Conservation (phyloP, 2,113 vertebrate species). For the Pseudopodoces humilis region DNA sequence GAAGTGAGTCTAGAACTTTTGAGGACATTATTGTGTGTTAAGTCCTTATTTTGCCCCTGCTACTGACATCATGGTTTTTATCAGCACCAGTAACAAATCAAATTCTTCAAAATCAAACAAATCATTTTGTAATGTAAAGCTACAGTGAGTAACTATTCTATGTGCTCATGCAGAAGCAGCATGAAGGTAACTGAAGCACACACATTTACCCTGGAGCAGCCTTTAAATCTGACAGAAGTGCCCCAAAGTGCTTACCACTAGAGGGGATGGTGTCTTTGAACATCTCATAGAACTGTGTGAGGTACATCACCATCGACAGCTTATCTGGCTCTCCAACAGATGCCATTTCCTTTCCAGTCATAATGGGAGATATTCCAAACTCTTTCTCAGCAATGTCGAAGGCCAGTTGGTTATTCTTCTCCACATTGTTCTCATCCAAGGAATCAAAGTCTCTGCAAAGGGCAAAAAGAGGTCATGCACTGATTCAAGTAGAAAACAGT, state of each 20-base stretch:
- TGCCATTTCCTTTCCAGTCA: constrained; percentile 98
- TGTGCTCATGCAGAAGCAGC: background rate
- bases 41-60: background rate
- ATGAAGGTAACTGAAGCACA: background rate
- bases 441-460: constrained; percentile 88
- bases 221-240: background rate
- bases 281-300: constrained; percentile 99
- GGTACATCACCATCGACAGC: constrained; percentile 99
- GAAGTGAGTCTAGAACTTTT: background rate
- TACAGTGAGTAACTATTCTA: background rate
- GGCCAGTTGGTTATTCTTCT: constrained; percentile 93
- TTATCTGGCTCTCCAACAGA: constrained; percentile 95
- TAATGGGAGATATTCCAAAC: constrained; percentile 95
- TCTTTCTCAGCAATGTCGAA: constrained; percentile 94
- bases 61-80: background rate
- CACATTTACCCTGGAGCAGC: background rate
- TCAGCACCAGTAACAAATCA: background rate
- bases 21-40: background rate
- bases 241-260: constrained; percentile 76
- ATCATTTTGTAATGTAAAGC: background rate
- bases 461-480: background rate
- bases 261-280: constrained; percentile 93
- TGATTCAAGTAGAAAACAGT: background rate
- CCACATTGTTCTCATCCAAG: constrained; percentile 88
- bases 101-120: too few relatives aligned